Conservation (phyloP, 2,888 invertebrate genomes). For the Drosophila infuscata region DNA sequence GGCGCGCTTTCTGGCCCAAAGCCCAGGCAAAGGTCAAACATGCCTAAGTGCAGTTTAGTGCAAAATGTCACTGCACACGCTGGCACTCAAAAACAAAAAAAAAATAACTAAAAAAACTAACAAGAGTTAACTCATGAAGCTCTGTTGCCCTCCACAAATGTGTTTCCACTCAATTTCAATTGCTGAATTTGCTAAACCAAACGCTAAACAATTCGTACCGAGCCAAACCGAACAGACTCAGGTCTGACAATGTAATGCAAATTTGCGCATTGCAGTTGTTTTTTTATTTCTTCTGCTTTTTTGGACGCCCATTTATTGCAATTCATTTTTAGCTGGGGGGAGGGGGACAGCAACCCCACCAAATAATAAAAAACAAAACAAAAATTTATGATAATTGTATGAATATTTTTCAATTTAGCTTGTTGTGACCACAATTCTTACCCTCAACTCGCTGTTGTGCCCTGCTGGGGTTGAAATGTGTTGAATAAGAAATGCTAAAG, state of each 20-base stretch:
- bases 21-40: conserved; percentile 72
- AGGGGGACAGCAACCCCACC: conserved; percentile 15
- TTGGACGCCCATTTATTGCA: conserved; percentile 51
- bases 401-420: conserved; percentile 54
- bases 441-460: conserved; percentile 1
- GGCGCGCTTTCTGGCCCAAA: conserved; percentile 28
- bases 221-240: conserved; percentile 35
- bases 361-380: conserved; percentile 17
- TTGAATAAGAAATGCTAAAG: conserved; percentile 51
- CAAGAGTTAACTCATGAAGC: conserved; percentile 3
- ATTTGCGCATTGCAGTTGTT: conserved; percentile 75
- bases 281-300: conserved; percentile 14
- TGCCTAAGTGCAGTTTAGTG: conserved; percentile 66
- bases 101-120: not conserved
- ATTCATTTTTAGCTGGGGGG: conserved; percentile 18
- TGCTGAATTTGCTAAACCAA: conserved; percentile 51
- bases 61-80: conserved; percentile 78
- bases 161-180: conserved; percentile 75
- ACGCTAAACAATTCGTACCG: conserved; percentile 20
- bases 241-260: conserved; percentile 29
- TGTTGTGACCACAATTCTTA: conserved; percentile 12
- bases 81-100: conserved; percentile 50
- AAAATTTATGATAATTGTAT: conserved; percentile 57
- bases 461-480: conserved; percentile 10
- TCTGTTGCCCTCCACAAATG: conserved; percentile 40